Evolutionary conservation across 1,140 invertebrate genomes (phyloP), one percentile per base, ranked within the genome.

Genomic region (Dreissena rostriformis): DNA sequence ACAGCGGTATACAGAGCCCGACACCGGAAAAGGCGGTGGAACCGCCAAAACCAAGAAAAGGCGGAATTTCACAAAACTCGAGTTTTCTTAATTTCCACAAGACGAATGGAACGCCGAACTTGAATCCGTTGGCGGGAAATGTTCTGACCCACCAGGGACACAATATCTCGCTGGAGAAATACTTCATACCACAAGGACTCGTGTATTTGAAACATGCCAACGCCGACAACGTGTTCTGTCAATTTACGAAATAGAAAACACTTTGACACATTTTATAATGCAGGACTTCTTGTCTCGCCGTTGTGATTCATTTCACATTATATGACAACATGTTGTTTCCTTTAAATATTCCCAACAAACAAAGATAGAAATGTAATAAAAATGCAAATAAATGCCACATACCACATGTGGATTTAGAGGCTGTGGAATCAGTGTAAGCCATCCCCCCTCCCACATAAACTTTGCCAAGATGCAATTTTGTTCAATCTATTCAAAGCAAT

Each of bases 201-300:
- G 79, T 82, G 26, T 82, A 82, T 39, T 55, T 82, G 17, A 82
- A 82, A 52, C 79, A 82, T 52, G 52, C 71, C 8, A 63, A 82
- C 24, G 72, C 68, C 67, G 79, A 82, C 19, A 82, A 74, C 28
- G 79, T 82, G 17, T 82, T 82, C 55, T 82, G 79, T 55, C 79
- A 82, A 49, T 82, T 82, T 66, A 61, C 79, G 24, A 71, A 82
- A 4, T 82, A 73, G 49, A 70, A 2, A 70, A 39, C 39, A 39
- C 39, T 39, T 39, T 39, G 39, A 39, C 39, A 39, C 39, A 39
- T 39, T 2, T 39, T 39, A 39, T 39, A 39, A 39, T 5, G 4
- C 2, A 39, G 39, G 4, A 8, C 4, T 39, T 2, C 39, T 39
- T 39, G 39, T 39, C 4, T n/a, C n/a, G n/a, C n/a, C n/a, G n/a